phyloP scores from a whole-genome alignment of 1,140 invertebrate species.

The Euura lappo region DNA sequence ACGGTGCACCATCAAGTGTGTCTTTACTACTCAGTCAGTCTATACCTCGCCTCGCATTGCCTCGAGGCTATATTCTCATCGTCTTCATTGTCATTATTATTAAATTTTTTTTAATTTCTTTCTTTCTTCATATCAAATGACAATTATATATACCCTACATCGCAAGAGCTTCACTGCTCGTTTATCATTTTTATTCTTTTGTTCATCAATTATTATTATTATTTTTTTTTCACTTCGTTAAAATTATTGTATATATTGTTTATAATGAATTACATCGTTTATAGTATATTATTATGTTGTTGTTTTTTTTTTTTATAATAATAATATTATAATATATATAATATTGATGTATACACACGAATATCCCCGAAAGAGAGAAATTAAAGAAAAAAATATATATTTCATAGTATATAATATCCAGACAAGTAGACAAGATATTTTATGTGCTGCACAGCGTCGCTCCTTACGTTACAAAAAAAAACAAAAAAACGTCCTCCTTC shows the following conservation, averaged over 20 bases:
- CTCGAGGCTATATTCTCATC: slow-evolving; percentile 22
- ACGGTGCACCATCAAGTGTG: slow-evolving; percentile 25
- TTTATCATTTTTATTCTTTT: background rate
- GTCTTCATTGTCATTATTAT: background rate
- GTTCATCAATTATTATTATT: slow-evolving; percentile 2
- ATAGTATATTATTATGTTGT: background rate
- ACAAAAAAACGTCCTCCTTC: no score
- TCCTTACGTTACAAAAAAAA: background rate
- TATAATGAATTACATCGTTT: no score
- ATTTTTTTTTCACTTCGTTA: slow-evolving; percentile 1
- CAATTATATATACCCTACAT: slow-evolving; percentile 20
- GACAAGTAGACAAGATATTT: no score
- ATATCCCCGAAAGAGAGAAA: background rate
- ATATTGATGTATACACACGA: slow-evolving; percentile 31
- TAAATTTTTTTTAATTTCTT: no score
- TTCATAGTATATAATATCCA: no score
- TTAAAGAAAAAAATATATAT: background rate
- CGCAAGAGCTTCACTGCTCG: no score
- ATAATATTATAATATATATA: slow-evolving; percentile 42
- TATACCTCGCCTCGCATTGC: slow-evolving; percentile 26
- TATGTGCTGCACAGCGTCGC: slow-evolving; percentile 10
- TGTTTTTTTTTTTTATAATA: slow-evolving; percentile 21
- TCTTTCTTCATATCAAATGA: slow-evolving; percentile 26
- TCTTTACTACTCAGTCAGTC: slow-evolving; percentile 31
- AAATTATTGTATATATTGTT: no score